Base-by-base conservation (phyloP, 1,140 invertebrate species). In the Aphaenogaster ashmeadi region DNA sequence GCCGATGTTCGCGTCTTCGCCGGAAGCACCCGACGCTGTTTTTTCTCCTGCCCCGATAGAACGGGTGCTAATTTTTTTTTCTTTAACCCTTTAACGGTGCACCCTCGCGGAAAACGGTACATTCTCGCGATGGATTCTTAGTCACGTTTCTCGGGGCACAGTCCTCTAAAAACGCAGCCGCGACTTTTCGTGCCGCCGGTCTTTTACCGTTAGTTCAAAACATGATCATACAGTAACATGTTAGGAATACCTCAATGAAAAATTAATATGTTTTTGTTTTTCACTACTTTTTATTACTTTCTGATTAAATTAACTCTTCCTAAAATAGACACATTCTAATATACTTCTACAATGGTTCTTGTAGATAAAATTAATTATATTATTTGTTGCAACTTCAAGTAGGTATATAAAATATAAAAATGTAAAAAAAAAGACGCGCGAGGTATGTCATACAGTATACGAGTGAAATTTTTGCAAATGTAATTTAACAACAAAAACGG, bases 61-160 rank as follows among this genome's bases (percentile, higher is more conserved):
- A 88, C 58, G 86, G 89, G 80, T 77, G 87, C 85, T 85, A 89
- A 89, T 89, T 87, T 84, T 84, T 78, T 84, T 67, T 47, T 44
- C 36, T 47, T 67, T 18, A 47, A 50, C 11, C 64, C 50, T 13
- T 58, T 80, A 90, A 90, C 88, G 89, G 88, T 47, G 67, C 44
- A 41, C 52, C 56, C 66, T 79, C 44, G 44, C 54, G 69, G 80
- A 84, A 84, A 84, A 84, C 69, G 80, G 80, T 83, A 83, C 80
- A 60, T 72, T 77, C 83, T 44, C 78, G 85, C 77, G 77, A 83
- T 71, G 54, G 33, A 77, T 85, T 90, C 89, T 58, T 52, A 74
- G 80, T 90, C 89, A 90, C 89, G 89, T 90, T 60, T 90, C 79
- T 79, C 80, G 47, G 47, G 72, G 21, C 21, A 79, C 86, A 78